phyloP scores from a whole-genome alignment of 1,140 invertebrate genomes.

The Lutraria rhynchaena region DNA sequence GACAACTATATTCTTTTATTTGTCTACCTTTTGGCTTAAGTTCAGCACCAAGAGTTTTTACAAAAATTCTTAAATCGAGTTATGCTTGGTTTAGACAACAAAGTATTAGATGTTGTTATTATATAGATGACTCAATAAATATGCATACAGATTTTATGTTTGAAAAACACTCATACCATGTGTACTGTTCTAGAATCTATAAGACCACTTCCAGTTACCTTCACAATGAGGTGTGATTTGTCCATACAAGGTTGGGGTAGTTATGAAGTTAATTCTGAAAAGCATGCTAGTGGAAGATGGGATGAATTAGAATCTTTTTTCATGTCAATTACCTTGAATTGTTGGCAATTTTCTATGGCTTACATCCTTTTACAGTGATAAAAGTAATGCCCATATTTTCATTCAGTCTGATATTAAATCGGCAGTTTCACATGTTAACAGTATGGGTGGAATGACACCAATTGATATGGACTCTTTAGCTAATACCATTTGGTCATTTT shows the following conservation, averaged over 20 bases:
- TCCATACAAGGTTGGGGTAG: slow-evolving; percentile 12
- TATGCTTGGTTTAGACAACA: not conserved
- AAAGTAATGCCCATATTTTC: slow-evolving; percentile 15
- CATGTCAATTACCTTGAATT: slow-evolving; percentile 39
- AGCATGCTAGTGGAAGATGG: slow-evolving; percentile 2
- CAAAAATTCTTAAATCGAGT: slow-evolving; percentile 28
- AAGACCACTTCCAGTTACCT: not conserved
- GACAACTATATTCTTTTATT: not conserved
- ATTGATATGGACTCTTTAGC: not conserved
- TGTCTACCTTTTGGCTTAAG: slow-evolving; percentile 28
- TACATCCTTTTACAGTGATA: slow-evolving; percentile 1
- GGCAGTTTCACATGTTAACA: slow-evolving; percentile 54
- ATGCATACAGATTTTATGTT: not conserved
- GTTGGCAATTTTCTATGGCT: slow-evolving; percentile 13
- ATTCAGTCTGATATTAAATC: slow-evolving; percentile 33
- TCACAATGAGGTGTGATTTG: too few relatives aligned
- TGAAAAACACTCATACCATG: slow-evolving; percentile 7
- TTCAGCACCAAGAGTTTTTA: slow-evolving; percentile 35
- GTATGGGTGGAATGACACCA: slow-evolving; percentile 43
- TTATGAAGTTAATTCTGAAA: not conserved
- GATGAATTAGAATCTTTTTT: not conserved
- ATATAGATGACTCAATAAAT: not conserved
- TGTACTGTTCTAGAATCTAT: not conserved
- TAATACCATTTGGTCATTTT: slow-evolving; percentile 45
- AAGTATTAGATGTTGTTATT: not conserved